Evolutionary conservation across 2,797 vertebrate species (phyloP).

Genomic region (Macroramphosus scolopax): DNA sequence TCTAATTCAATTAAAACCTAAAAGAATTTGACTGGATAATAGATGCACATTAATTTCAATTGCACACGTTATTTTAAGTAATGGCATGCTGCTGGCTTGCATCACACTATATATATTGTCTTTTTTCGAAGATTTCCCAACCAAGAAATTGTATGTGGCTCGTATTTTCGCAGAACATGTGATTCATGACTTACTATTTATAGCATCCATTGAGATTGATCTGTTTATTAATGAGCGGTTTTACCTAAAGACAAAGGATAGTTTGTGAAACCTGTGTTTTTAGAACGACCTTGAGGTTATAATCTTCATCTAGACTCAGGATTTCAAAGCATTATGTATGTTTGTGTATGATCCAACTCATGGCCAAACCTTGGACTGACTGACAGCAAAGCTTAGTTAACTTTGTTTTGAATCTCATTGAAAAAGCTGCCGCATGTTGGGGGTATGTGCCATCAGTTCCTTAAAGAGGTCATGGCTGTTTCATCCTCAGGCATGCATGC

Average conservation of each 20-base stretch:
- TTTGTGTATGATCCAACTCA: slow-evolving; percentile 2
- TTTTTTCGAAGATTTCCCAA: neutral
- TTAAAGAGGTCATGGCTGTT: slow-evolving; percentile 53
- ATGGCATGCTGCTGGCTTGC: slow-evolving; percentile 16
- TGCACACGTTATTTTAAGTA: too few relatives aligned
- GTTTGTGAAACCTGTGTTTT: slow-evolving; percentile 54
- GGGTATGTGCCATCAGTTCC: slow-evolving; percentile 25
- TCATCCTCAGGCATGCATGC: slow-evolving; percentile 53
- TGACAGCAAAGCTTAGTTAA: slow-evolving; percentile 12
- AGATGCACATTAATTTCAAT: too few relatives aligned
- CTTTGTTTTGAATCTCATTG: slow-evolving; percentile 10
- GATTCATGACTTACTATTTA: slow-evolving; percentile 49
- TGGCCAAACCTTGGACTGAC: slow-evolving; percentile 1
- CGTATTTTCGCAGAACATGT: slow-evolving; percentile 47
- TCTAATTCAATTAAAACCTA: too few relatives aligned
- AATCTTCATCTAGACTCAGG: slow-evolving; percentile 15
- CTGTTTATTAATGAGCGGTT: slow-evolving; percentile 61
- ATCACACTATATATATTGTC: slow-evolving; percentile 1
- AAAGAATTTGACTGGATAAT: too few relatives aligned
- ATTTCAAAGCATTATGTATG: slow-evolving; percentile 7
- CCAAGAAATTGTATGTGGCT: slow-evolving; percentile 28
- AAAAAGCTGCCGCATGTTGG: slow-evolving; percentile 20
- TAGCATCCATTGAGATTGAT: slow-evolving; percentile 58
- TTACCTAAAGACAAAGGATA: slow-evolving; percentile 58
- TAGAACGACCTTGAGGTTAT: slow-evolving; percentile 62